Evolutionary conservation across 2,113 vertebrate species (phyloP).

Genomic region (Sceloporus tristichus): DNA sequence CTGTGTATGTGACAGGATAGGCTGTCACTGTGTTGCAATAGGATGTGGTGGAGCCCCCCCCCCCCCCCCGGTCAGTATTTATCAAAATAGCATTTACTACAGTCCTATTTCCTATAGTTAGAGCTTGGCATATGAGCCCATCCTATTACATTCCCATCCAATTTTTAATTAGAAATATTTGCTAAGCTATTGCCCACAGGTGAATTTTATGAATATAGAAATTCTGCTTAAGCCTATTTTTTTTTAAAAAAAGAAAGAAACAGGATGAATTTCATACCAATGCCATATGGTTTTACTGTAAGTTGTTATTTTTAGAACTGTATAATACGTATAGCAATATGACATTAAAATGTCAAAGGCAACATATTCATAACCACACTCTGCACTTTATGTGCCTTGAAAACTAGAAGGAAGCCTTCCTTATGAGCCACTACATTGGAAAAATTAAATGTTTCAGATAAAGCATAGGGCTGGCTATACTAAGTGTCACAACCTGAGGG

Average conservation of each 20-base stretch:
- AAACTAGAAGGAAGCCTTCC: neutral
- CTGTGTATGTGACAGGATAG: neutral
- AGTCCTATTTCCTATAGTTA: no score
- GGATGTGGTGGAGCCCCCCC: neutral
- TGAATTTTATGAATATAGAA: neutral
- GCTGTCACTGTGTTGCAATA: neutral
- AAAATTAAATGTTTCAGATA: neutral
- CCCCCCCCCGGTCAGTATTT: neutral
- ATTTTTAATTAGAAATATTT: neutral
- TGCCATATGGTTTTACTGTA: neutral
- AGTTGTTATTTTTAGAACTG: neutral
- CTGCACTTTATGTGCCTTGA: neutral
- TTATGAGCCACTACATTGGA: neutral
- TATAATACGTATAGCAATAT: constrained; percentile 1
- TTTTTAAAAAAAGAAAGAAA: constrained; percentile 8
- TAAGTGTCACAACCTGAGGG: neutral
- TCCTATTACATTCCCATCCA: neutral
- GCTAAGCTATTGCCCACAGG: neutral
- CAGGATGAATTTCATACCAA: neutral
- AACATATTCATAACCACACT: neutral
- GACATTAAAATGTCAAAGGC: constrained; percentile 11
- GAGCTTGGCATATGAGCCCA: neutral
- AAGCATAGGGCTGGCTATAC: neutral
- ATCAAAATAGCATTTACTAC: neutral
- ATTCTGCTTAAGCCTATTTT: neutral